Evolutionary conservation across 2,113 vertebrate species (phyloP).

Genomic region (Fulmarus glacialis): DNA sequence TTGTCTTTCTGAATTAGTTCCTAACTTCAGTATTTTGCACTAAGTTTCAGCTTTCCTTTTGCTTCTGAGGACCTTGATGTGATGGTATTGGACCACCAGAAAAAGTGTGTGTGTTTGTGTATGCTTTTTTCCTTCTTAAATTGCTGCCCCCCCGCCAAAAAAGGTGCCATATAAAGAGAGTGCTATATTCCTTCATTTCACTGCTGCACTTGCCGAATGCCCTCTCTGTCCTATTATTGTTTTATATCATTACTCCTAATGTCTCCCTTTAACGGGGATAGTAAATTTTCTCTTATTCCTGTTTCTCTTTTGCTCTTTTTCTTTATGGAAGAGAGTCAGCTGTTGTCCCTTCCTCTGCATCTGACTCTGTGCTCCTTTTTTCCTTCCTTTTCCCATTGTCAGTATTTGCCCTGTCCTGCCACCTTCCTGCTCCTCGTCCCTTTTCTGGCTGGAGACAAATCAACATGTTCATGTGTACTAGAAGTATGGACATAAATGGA

Average conservation of each 20-base stretch:
- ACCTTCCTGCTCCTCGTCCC: background rate
- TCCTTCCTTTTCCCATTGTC: conserved; percentile 24
- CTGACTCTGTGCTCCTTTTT: background rate
- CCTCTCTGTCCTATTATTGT: background rate
- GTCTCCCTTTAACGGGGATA: background rate
- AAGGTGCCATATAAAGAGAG: background rate
- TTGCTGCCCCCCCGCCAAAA: fast-evolving
- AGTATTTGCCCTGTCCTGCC: background rate
- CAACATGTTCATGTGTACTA: background rate
- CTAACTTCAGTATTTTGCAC: background rate
- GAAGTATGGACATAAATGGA: background rate
- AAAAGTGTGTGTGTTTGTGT: background rate
- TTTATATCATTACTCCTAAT: background rate
- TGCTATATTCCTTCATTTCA: background rate
- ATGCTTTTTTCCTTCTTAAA: background rate
- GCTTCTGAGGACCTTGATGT: background rate
- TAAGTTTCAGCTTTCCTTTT: background rate
- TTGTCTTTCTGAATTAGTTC: background rate
- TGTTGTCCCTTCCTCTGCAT: background rate
- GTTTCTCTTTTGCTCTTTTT: background rate
- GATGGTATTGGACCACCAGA: background rate
- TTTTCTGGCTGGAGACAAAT: background rate
- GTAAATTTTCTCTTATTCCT: background rate
- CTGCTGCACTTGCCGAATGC: background rate
- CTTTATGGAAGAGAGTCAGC: background rate